Evolutionary conservation across 2,113 vertebrate species (phyloP), one percentile per base, ranked within the genome.

Genomic region (Aramus guarauna): DNA sequence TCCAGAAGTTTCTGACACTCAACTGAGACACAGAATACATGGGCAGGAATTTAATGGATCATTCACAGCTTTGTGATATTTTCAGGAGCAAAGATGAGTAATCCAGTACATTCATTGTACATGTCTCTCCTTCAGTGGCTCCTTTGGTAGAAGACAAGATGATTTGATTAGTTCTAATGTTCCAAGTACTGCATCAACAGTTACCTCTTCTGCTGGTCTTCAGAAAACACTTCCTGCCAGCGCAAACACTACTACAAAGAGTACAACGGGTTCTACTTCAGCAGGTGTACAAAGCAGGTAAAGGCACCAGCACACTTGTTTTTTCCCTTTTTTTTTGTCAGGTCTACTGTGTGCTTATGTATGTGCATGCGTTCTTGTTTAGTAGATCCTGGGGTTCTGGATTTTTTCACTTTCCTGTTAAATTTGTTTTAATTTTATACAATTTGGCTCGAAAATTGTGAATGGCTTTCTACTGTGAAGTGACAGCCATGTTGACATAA

Each of bases 191-290:
- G 98, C 98, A 98, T 98, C 99, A 98, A 99, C 99, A 94, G 98
- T 99, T 99, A 99, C 99, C 99, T 99, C 99, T 97, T 99, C 99
- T 97, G 98, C 98, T 94, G 99, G 99, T 97, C 98, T 98, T 95
- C 99, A 98, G 97, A 98, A 99, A 95, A 98, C 98, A 92, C 98
- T 99, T 95, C 97, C 99, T 96, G 98, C 99, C 94, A 98, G 98
- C 97, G 74, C 99, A 97, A 99, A 98, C 97, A 98, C 98, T 97
- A 95, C 98, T 97, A 78, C 98, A 82, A 99, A 98, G 97, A 97
- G 93, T 96, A 96, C 98, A 97, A 97, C 98, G 43, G 97, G 98
- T 96, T 98, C 98, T 95, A 97, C 98, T 96, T 97, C 98, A 94
- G 96, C 98, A 98, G 98, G 98, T 98, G 98, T 99, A 97, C 98